A percentile compares a stretch with the other conserved stretches of the same genome.
These are phyloP conservation scores for Dromaius novaehollandiae DNA, from an alignment of 2,113 vertebrate species.

Conservation along the genomic window DNA sequence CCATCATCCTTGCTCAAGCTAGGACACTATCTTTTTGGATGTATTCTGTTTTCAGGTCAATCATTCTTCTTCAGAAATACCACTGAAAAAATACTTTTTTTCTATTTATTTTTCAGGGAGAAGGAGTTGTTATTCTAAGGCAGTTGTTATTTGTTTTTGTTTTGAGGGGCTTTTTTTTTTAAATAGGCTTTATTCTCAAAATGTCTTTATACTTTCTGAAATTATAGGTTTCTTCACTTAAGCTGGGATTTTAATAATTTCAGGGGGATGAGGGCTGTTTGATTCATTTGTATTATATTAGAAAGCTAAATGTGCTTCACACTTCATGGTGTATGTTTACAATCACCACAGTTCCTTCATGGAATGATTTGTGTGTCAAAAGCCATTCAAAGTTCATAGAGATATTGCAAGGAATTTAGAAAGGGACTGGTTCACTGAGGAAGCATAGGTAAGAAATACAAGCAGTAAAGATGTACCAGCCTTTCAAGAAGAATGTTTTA, in stretches of 20 bases:
- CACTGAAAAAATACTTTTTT: accelerated
- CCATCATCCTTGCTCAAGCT: not conserved
- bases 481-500: not conserved
- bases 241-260: not conserved
- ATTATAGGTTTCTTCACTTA: not conserved
- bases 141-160: not conserved
- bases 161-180: not conserved
- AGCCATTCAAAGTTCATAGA: not conserved
- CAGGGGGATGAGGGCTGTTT: not conserved
- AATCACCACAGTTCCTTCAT: not conserved
- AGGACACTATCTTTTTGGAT: not conserved
- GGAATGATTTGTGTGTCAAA: not conserved
- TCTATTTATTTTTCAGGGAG: not conserved
- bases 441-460: not conserved
- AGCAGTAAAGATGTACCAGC: not conserved
- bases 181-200: not conserved
- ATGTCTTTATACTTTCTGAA: not conserved
- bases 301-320: not conserved
- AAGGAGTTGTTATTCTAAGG: not conserved
- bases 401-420: not conserved
- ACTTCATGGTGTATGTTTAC: not conserved
- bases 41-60: not conserved
- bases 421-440: not conserved
- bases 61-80: not conserved
- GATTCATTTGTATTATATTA: not conserved